phyloP scores from a whole-genome alignment of 1,140 invertebrate genomes.

The Atta colombica region DNA sequence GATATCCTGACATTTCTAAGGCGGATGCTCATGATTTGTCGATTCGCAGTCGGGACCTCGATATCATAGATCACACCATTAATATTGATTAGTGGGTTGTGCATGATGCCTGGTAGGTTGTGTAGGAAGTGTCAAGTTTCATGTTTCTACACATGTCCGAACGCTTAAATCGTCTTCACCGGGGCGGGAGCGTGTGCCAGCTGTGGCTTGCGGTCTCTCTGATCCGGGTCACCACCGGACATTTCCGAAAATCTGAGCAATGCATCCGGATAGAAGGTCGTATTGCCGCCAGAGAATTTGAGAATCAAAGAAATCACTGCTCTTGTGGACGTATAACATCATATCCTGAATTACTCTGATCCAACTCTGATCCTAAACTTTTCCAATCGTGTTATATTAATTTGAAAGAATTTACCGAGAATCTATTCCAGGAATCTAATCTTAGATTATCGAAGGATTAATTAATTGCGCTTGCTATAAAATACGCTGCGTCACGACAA shows the following conservation, averaged over 20 bases:
- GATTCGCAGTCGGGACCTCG: not conserved
- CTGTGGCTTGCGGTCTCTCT: conserved; percentile 66
- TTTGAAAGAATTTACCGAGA: not conserved
- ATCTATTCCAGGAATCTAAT: not conserved
- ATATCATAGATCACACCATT: conserved; percentile 66
- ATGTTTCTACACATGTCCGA: conserved; percentile 82
- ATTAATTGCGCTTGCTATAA: conserved; percentile 7
- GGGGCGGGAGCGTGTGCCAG: conserved; percentile 60
- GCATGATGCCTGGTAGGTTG: conserved; percentile 54
- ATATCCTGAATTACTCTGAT: not conserved
- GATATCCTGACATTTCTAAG: not conserved
- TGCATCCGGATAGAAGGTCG: conserved; percentile 40
- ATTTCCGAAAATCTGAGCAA: conserved; percentile 46
- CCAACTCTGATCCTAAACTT: not conserved
- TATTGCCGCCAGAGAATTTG: conserved; percentile 1
- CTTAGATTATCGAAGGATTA: not conserved
- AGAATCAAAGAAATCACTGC: not conserved
- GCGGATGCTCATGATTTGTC: not conserved
- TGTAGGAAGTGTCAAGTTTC: conserved; percentile 80
- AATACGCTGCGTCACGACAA: not conserved
- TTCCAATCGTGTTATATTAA: not conserved
- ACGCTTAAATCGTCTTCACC: conserved; percentile 76
- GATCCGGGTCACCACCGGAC: conserved; percentile 61
- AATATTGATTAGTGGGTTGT: conserved; percentile 67
- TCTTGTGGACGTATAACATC: not conserved